A percentile compares a stretch with the other conserved stretches of the same genome.
These are phyloP conservation scores for Drosophila limbata DNA, from an alignment of 2,888 invertebrate genomes.

Conservation along the genomic window DNA sequence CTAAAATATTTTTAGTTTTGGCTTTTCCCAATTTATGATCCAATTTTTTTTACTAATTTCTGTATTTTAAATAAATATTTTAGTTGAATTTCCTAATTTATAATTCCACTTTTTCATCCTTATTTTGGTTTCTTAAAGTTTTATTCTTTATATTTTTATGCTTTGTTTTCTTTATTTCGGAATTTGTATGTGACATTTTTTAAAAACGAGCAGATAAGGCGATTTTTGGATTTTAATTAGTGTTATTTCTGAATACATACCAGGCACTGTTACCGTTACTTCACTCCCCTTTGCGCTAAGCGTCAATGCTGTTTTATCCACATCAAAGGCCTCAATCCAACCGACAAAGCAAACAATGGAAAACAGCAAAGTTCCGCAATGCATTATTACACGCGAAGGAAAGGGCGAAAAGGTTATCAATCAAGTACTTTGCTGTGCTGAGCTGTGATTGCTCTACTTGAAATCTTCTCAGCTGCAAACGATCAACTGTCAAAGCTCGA, in stretches of 20 bases:
- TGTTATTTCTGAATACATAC: slow-evolving; percentile 1
- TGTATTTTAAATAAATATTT: too few species aligned
- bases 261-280: slow-evolving; percentile 3
- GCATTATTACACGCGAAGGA: background rate
- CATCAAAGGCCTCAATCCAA: background rate
- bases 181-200: too few species aligned
- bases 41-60: too few species aligned
- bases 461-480: background rate
- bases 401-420: slow-evolving; percentile 2
- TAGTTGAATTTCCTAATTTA: too few species aligned
- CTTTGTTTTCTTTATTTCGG: too few species aligned
- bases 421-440: background rate
- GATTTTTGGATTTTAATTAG: background rate
- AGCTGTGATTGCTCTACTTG: background rate
- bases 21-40: too few species aligned
- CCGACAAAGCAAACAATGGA: background rate
- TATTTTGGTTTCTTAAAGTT: too few species aligned
- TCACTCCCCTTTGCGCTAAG: background rate
- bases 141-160: too few species aligned
- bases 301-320: background rate
- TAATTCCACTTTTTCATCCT: too few species aligned
- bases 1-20: too few species aligned
- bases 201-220: too few species aligned
- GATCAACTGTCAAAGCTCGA: background rate
- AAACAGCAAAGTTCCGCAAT: background rate